phyloP scores from a whole-genome alignment of 2,113 vertebrate genomes.

The Mugil cephalus region DNA sequence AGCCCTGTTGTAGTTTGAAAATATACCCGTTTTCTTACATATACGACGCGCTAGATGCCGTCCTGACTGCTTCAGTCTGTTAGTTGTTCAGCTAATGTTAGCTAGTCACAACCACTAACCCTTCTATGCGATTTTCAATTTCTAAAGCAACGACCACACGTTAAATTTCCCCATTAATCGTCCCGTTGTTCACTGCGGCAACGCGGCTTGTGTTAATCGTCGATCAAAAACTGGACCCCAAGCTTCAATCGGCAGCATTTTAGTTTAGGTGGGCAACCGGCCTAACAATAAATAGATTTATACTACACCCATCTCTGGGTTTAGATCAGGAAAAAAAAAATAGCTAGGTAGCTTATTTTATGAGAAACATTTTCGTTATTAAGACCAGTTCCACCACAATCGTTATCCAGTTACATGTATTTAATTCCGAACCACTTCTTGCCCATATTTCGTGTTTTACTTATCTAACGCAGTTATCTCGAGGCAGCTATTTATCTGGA shows the following conservation, averaged over 20 bases:
- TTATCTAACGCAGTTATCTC: too few species aligned
- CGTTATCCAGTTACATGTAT: too few species aligned
- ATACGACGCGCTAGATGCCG: not conserved
- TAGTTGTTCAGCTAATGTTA: constrained; percentile 42
- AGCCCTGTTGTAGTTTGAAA: not conserved
- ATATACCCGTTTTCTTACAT: not conserved
- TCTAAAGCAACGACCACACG: not conserved
- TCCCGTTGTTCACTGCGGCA: too few species aligned
- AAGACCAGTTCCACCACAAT: too few species aligned
- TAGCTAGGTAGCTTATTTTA: too few species aligned
- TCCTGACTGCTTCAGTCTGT: constrained; percentile 18
- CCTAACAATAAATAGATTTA: too few species aligned
- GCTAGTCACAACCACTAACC: constrained; percentile 26
- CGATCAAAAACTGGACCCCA: not conserved
- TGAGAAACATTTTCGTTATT: too few species aligned
- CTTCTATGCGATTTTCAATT: not conserved
- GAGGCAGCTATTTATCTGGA: not conserved
- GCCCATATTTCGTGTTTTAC: too few species aligned
- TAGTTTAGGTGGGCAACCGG: not conserved
- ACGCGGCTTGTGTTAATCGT: not conserved
- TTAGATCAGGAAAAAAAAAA: too few species aligned
- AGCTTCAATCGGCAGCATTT: not conserved
- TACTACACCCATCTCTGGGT: too few species aligned
- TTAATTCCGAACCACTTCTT: too few species aligned
- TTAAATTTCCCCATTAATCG: too few species aligned